A percentile compares a stretch with the other conserved stretches of the same genome.
Conservation (phyloP, 2,888 invertebrate genomes). For the Drosophila prostipennis region DNA sequence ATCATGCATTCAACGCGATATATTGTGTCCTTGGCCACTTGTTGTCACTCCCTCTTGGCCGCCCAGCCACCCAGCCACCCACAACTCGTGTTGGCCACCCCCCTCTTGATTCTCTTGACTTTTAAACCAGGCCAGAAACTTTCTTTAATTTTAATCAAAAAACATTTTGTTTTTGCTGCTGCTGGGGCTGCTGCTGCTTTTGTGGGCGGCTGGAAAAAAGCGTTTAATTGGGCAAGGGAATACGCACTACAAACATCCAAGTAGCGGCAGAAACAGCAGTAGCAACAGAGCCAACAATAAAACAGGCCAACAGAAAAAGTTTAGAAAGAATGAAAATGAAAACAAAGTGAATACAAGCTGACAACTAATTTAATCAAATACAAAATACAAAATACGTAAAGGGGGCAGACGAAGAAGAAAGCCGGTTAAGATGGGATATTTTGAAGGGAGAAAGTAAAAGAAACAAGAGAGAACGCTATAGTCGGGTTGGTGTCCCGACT, state of each 20-base stretch:
- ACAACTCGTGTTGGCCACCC: neutral
- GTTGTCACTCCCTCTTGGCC: slow-evolving; percentile 44
- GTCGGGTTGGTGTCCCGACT: too few species aligned
- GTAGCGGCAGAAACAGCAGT: neutral
- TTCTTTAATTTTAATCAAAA: slow-evolving; percentile 76
- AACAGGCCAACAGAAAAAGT: slow-evolving; percentile 24
- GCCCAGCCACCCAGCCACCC: neutral
- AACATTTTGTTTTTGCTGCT: slow-evolving; percentile 58
- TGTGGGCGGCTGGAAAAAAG: slow-evolving; percentile 58
- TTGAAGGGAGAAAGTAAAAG: neutral
- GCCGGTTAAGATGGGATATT: neutral
- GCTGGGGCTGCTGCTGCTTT: neutral
- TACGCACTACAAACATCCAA: slow-evolving; percentile 47
- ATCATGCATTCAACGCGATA: slow-evolving; percentile 48
- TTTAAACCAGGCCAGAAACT: slow-evolving; percentile 54
- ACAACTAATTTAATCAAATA: slow-evolving; percentile 42
- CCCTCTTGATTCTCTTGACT: slow-evolving; percentile 32
- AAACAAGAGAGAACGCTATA: too few species aligned
- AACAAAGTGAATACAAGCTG: slow-evolving; percentile 43
- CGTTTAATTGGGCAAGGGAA: slow-evolving; percentile 78
- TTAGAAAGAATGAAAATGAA: slow-evolving; percentile 39
- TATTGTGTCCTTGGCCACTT: slow-evolving; percentile 55
- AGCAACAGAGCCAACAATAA: slow-evolving; percentile 4
- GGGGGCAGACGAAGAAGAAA: neutral
- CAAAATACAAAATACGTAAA: slow-evolving; percentile 20